Percentiles rank a stretch among this genome's conserved stretches.
These are phyloP conservation scores for Mirza zaza DNA, from an alignment of 2,113 vertebrate genomes.

Conservation along the genomic window DNA sequence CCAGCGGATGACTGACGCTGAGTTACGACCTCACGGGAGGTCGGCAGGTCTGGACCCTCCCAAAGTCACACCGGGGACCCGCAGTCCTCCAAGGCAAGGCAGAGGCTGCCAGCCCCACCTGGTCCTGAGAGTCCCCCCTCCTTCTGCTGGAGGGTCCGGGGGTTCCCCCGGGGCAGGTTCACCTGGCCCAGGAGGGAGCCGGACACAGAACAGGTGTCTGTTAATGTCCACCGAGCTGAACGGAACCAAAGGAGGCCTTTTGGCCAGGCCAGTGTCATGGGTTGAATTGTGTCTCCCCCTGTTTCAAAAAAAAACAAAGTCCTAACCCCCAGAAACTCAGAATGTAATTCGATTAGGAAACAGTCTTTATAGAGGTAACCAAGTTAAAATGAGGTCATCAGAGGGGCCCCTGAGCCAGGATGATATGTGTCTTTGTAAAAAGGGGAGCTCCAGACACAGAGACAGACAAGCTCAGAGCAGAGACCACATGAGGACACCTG, in stretches of 20 bases:
- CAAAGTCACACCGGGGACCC: neutral
- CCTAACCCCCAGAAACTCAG: neutral
- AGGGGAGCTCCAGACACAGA: fast-evolving
- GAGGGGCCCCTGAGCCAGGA: neutral
- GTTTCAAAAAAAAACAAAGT: neutral
- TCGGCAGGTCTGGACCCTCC: neutral
- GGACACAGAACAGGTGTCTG: neutral
- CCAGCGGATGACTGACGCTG: fast-evolving
- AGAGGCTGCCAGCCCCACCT: too few relatives aligned
- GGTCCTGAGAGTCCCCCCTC: neutral
- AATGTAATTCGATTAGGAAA: neutral
- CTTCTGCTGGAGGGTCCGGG: neutral
- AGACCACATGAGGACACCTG: fast-evolving
- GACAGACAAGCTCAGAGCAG: neutral
- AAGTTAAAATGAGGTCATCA: neutral
- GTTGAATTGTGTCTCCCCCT: neutral
- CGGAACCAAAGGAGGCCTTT: fast-evolving
- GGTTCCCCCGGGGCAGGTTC: neutral
- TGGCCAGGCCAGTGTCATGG: fast-evolving
- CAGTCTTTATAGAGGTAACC: neutral
- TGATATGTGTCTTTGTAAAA: fast-evolving
- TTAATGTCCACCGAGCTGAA: fast-evolving
- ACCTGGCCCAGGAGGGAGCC: neutral
- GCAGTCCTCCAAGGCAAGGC: neutral
- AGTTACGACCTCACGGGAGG: neutral